Evolutionary conservation across 2,888 invertebrate genomes (phyloP), one percentile per base, ranked within the genome.

Genomic region (Monoplex corrugatus): DNA sequence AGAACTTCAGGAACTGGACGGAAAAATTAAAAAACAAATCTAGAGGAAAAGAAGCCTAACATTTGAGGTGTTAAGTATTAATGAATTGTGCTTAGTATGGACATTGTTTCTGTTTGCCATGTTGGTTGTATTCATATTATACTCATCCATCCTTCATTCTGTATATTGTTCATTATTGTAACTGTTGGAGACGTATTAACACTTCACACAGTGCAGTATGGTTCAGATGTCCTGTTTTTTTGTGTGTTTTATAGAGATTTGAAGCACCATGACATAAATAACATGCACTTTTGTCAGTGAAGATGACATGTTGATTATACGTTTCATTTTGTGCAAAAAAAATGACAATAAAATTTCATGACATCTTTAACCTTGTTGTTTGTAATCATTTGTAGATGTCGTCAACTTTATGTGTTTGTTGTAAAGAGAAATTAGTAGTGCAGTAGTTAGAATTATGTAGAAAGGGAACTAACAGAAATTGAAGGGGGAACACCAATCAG

Each of bases 321-420:
- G 43, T 80, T 80, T 80, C 43, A 43, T 80, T 80, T 50, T 50
- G 40, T 80, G 78, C n/a, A 28, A 32, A 80, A 80, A 80, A 38
- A 72, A 35, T 40, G 19, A 80, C 43, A 80, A 80, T 80, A 80
- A 80, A 80, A 43, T 8, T 80, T 80, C 43, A 16, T 80, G 43
- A 80, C 78, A 80, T 43, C 40, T 43, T 8, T 43, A 80, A 28
- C 28, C 43, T 80, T 40, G 19, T 40, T 80, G 78, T 80, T n/a
- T 80, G 78, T 80, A 23, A 80, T 43, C 43, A 43, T 80, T 80
- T 80, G 75, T 3, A 75, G 35, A 38, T 75, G 16, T 28, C 38
- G 16, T 28, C 38, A 38, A 8, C 35, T 10, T 38, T 28, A 35
- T 35, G 23, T 75, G 43, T 40, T 78, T 78, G 78, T 40, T 23